Evolutionary conservation across 2,888 invertebrate species (phyloP).

Genomic region (Clunio marinus): DNA sequence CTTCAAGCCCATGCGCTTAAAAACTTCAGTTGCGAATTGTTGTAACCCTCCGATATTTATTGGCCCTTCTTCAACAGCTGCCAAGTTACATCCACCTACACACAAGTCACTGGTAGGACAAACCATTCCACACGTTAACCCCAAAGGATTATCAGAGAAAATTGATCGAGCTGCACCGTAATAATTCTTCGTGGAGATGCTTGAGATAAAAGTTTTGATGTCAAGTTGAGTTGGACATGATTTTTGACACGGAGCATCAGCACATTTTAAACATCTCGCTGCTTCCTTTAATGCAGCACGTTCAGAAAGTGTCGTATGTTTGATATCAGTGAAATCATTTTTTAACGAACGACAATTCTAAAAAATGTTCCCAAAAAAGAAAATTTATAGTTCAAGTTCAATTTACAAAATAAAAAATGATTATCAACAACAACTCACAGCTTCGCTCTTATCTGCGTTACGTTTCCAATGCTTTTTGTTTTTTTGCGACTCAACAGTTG

Average conservation of each 20-base stretch:
- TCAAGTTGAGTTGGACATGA: slow-evolving; percentile 98
- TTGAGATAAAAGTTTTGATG: slow-evolving; percentile 93
- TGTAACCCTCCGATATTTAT: slow-evolving; percentile 98
- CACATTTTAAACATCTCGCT: slow-evolving; percentile 83
- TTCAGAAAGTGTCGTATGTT: slow-evolving; percentile 95
- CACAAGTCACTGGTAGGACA: slow-evolving; percentile 98
- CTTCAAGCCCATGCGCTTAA: slow-evolving; percentile 88
- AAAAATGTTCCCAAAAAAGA: slow-evolving; percentile 41
- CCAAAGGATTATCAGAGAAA: slow-evolving; percentile 94
- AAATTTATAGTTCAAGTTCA: neutral
- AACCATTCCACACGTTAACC: slow-evolving; percentile 95
- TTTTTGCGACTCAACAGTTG: slow-evolving; percentile 77
- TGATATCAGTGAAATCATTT: slow-evolving; percentile 95
- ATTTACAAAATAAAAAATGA: neutral
- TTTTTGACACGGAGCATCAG: slow-evolving; percentile 97
- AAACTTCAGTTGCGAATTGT: slow-evolving; percentile 95
- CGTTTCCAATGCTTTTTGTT: slow-evolving; percentile 95
- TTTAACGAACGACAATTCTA: slow-evolving; percentile 65
- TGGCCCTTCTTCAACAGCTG: slow-evolving; percentile 93
- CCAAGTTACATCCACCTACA: slow-evolving; percentile 95
- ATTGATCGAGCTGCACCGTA: slow-evolving; percentile 97
- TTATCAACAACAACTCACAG: slow-evolving; percentile 67
- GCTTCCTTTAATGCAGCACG: slow-evolving; percentile 89
- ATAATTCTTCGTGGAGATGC: slow-evolving; percentile 96
- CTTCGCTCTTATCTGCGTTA: slow-evolving; percentile 78